Base-by-base conservation (phyloP, 2,113 vertebrate genomes). In the Cyprichromis sp. region DNA sequence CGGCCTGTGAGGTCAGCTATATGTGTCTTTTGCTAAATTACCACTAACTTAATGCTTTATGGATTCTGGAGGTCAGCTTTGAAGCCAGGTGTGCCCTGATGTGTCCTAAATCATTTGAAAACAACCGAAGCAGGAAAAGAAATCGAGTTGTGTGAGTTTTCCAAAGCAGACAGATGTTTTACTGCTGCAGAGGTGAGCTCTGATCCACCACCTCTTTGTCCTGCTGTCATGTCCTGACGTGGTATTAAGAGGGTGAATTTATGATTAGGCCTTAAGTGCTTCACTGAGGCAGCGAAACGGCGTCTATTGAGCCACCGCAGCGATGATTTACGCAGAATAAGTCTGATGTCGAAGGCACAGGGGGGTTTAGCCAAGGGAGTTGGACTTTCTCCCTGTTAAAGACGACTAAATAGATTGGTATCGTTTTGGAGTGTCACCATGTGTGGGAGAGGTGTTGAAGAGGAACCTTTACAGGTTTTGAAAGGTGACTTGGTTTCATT, bases 121-220 rank as follows among this genome's bases (percentile, higher is more conserved):
- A 85, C 50, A 19, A 52, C 24, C 79, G 16, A 57, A 71, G 38
- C 34, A 71, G 36, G 34, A 71, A 40, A 68, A 50, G 16, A 87
- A 90, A 91, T 84, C 16, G 82, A 93, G 85, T 71, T 47, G 87
- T 73, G 52, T 26, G 73, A 87, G 83, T 88, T 45, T 14, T 29
- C 63, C 57, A 10, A 61, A 88, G 85, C 80, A 90, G 88, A 91
- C 87, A 93, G 89, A 94, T 95, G 93, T 94, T 94, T 93, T 94
- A 92, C 86, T 85, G 93, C 91, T 89, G 31, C 90, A 95, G 87
- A 94, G 92, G 93, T 94, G 93, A 95, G 92, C 86, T 82, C 55
- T 89, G 55, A 89, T 92, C 88, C 90, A 14, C 86, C 90, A 91
- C 88, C 91, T 91, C 87, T 88, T 86, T 95, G 92, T 94, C 88